These are phyloP conservation scores for Aplidium turbinatum DNA, from an alignment of 23 tunicate genomes.

Conservation along the genomic window DNA sequence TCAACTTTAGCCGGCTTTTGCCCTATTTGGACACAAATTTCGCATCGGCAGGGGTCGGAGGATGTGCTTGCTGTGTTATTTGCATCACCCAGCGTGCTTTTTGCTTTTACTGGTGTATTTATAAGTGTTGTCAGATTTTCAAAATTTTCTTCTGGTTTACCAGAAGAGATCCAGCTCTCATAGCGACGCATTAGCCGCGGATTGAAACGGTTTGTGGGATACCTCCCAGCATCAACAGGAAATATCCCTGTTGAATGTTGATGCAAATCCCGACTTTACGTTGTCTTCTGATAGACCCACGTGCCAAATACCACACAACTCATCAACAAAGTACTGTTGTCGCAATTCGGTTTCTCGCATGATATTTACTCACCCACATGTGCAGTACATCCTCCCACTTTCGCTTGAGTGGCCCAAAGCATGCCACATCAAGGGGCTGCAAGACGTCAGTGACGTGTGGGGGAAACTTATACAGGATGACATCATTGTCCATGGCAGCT, in stretches of 20 bases:
- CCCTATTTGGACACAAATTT: background rate
- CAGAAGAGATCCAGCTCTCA: background rate
- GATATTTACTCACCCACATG: background rate
- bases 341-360: background rate
- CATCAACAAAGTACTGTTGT: background rate
- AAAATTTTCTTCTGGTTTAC: background rate
- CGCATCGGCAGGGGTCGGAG: background rate
- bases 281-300: background rate
- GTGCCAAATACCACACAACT: background rate
- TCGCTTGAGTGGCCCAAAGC: background rate
- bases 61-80: background rate
- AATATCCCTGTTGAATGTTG: background rate
- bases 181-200: background rate
- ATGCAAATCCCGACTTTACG: background rate
- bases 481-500: background rate
- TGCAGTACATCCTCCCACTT: background rate
- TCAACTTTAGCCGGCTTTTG: background rate
- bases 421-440: background rate
- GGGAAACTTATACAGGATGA: background rate
- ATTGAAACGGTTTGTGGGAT: background rate
- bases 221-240: background rate
- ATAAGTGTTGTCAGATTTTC: too few species aligned
- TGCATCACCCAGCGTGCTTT: too few species aligned
- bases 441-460: background rate
- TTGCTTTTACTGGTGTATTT: too few species aligned